These are phyloP conservation scores for Clarias batrachus DNA, from an alignment of 2,113 vertebrate genomes.

Conservation along the genomic window DNA sequence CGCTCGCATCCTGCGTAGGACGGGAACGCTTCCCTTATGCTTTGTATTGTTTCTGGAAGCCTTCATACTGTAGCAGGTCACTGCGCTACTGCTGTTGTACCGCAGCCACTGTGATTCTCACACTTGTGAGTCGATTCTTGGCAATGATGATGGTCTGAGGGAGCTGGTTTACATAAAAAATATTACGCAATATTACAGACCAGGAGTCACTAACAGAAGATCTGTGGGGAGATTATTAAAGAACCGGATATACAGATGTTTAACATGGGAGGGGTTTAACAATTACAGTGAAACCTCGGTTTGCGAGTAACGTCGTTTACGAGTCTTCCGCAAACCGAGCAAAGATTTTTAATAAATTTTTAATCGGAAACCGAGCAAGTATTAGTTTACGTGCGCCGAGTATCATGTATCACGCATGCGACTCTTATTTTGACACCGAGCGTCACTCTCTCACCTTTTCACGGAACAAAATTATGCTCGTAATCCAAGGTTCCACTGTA, in stretches of 20 bases:
- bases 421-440: too few relatives aligned
- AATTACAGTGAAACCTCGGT: too few relatives aligned
- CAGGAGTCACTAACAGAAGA: background rate
- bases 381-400: too few relatives aligned
- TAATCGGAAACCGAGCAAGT: too few relatives aligned
- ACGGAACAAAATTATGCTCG: too few relatives aligned
- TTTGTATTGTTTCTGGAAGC: constrained; percentile 1
- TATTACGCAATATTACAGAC: background rate
- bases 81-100: background rate
- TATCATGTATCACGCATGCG: too few relatives aligned
- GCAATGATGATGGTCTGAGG: background rate
- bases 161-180: background rate
- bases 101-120: background rate
- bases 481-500: too few relatives aligned
- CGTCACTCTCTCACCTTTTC: too few relatives aligned
- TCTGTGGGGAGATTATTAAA: background rate
- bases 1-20: constrained; percentile 28
- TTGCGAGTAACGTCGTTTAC: too few relatives aligned
- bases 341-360: too few relatives aligned
- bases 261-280: background rate
- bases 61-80: background rate
- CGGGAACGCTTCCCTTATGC: background rate
- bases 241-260: background rate
- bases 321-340: too few relatives aligned
- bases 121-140: background rate